Evolutionary conservation across 2,113 vertebrate species (phyloP).

Genomic region (Hemiscyllium ocellatum): DNA sequence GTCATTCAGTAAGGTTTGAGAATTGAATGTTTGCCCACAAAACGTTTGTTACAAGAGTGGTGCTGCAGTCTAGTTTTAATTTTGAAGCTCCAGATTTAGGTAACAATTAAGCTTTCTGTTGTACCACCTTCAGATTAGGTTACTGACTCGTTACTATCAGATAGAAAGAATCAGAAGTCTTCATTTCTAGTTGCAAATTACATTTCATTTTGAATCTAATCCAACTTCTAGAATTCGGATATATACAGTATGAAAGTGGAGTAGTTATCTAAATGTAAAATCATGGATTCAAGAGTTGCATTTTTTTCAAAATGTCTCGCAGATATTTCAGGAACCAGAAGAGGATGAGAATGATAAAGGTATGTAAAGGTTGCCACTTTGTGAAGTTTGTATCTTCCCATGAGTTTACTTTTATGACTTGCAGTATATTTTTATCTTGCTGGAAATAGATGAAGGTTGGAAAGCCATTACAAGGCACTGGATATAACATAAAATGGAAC

Average conservation of each 20-base stretch:
- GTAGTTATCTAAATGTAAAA: background rate
- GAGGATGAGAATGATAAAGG: conserved; percentile 90
- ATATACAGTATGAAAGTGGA: background rate
- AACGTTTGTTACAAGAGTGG: background rate
- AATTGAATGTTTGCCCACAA: background rate
- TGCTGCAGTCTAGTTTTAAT: background rate
- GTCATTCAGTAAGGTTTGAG: background rate
- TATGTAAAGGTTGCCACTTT: conserved; percentile 55
- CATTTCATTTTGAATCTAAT: background rate
- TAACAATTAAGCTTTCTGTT: background rate
- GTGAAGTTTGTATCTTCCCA: conserved; percentile 45
- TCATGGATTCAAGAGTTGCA: background rate
- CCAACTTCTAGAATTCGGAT: background rate
- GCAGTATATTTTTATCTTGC: conserved; percentile 34
- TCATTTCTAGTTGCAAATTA: background rate
- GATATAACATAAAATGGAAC: background rate
- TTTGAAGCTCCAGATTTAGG: background rate
- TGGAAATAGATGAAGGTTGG: conserved; percentile 38
- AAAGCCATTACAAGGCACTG: conserved; percentile 39
- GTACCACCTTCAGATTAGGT: background rate
- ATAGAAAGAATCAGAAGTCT: background rate
- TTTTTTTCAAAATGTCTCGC: conserved; percentile 36
- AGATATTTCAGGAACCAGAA: conserved; percentile 73
- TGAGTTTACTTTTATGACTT: background rate
- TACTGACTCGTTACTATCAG: background rate